Conservation (phyloP, 2,888 invertebrate species). For the Dascillus cervinus region DNA sequence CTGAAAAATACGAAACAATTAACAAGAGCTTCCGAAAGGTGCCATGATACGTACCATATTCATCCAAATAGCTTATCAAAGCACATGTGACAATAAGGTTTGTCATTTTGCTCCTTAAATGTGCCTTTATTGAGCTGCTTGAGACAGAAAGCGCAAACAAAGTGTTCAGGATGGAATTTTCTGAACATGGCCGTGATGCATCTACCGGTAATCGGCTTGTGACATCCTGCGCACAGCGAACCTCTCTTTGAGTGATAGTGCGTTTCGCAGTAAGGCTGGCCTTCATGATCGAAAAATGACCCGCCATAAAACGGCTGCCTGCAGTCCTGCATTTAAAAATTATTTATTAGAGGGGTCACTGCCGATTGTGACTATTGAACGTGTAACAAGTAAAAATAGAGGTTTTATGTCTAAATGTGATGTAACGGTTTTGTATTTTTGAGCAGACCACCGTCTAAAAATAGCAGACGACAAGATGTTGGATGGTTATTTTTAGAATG, state of each 20-base stretch:
- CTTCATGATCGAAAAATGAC: conserved; percentile 98
- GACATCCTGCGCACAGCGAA: conserved; percentile 95
- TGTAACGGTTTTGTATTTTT: conserved; percentile 4
- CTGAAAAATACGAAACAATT: too few relatives aligned
- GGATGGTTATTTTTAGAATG: too few relatives aligned
- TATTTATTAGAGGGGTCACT: neutral
- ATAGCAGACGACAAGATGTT: too few relatives aligned
- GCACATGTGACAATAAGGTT: conserved; percentile 96
- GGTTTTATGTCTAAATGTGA: neutral
- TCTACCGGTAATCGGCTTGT: conserved; percentile 93
- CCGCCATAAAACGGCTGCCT: conserved; percentile 94
- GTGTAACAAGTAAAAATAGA: neutral
- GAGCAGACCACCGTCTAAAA: conserved; percentile 1
- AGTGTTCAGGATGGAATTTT: conserved; percentile 99
- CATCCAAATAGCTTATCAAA: conserved; percentile 95
- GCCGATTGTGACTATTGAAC: neutral
- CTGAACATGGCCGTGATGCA: conserved; percentile 99
- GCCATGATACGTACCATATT: too few relatives aligned
- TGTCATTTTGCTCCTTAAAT: conserved; percentile 98
- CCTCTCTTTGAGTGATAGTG: conserved; percentile 97
- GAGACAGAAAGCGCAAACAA: conserved; percentile 98
- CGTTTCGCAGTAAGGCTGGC: conserved; percentile 96
- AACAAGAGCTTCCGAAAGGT: too few relatives aligned
- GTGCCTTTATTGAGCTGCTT: conserved; percentile 98
- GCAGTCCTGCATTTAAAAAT: conserved; percentile 72